Conservation (phyloP, 2,113 vertebrate genomes). For the Tetrao urogallus region DNA sequence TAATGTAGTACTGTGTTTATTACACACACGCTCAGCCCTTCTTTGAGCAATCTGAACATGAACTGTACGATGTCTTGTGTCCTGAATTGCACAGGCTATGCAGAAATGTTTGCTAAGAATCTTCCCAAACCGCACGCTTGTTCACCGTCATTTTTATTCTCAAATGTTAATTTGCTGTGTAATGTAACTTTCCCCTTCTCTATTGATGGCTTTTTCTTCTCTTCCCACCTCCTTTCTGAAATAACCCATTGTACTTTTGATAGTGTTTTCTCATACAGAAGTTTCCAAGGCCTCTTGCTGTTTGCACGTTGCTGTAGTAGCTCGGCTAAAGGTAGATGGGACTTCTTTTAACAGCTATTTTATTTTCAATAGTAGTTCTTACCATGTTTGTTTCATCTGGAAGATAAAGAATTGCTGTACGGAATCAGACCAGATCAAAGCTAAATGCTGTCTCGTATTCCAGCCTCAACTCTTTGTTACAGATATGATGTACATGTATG, state of each 20-base stretch:
- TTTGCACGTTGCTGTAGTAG: neutral
- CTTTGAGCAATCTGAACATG: neutral
- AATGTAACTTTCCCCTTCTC: neutral
- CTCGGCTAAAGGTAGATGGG: neutral
- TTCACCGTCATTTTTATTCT: too few relatives aligned
- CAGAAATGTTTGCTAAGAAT: neutral
- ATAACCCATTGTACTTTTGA: neutral
- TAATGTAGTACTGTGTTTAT: neutral
- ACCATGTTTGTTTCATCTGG: neutral
- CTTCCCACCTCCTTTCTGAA: neutral
- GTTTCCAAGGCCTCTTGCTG: neutral
- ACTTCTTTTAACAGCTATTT: neutral
- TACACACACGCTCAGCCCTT: neutral
- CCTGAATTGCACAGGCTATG: neutral
- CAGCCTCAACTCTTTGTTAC: neutral
- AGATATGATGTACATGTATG: neutral
- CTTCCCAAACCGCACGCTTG: neutral
- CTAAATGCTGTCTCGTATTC: neutral
- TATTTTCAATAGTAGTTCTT: neutral
- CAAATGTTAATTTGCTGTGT: neutral
- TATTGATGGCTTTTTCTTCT: neutral
- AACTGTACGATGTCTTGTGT: neutral
- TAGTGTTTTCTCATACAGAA: neutral
- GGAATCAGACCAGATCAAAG: neutral
- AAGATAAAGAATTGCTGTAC: neutral